These are phyloP conservation scores for Paratrypauchen microcephalus DNA, from an alignment of 2,797 vertebrate genomes.

Conservation along the genomic window DNA sequence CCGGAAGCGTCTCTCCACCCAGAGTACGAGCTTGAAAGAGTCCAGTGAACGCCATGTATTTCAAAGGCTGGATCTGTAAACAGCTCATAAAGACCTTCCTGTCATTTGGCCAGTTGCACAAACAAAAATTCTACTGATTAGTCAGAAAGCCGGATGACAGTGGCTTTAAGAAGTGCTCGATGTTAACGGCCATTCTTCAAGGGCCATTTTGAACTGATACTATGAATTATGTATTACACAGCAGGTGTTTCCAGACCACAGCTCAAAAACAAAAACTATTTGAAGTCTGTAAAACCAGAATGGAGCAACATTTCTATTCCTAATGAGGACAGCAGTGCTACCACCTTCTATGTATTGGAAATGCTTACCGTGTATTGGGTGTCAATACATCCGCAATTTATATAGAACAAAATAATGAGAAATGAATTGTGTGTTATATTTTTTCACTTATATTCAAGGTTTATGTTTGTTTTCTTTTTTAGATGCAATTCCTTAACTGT, in stretches of 20 bases:
- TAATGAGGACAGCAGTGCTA: not conserved
- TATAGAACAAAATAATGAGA: too few relatives aligned
- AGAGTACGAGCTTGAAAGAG: slow-evolving; percentile 40
- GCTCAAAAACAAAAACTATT: not conserved
- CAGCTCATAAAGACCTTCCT: slow-evolving; percentile 55
- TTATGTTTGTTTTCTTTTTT: too few relatives aligned
- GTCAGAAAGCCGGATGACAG: slow-evolving; percentile 15
- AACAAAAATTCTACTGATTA: slow-evolving; percentile 30
- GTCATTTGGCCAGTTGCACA: slow-evolving; percentile 50
- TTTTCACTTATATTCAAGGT: too few relatives aligned
- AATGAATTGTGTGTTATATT: too few relatives aligned
- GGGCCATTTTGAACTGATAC: not conserved
- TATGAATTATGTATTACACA: slow-evolving; percentile 4
- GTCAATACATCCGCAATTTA: too few relatives aligned
- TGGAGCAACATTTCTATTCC: not conserved
- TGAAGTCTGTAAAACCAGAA: not conserved
- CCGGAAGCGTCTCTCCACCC: slow-evolving; percentile 64
- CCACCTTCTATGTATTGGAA: not conserved
- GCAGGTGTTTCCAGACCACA: not conserved
- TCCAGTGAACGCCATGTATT: slow-evolving; percentile 11
- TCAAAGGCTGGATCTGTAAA: slow-evolving; percentile 49
- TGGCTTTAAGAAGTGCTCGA: not conserved
- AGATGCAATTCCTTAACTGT: too few relatives aligned
- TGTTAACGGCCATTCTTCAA: not conserved
- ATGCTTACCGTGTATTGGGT: not conserved